phyloP scores from a whole-genome alignment of 2,113 vertebrate species.

The Gavialis gangeticus region DNA sequence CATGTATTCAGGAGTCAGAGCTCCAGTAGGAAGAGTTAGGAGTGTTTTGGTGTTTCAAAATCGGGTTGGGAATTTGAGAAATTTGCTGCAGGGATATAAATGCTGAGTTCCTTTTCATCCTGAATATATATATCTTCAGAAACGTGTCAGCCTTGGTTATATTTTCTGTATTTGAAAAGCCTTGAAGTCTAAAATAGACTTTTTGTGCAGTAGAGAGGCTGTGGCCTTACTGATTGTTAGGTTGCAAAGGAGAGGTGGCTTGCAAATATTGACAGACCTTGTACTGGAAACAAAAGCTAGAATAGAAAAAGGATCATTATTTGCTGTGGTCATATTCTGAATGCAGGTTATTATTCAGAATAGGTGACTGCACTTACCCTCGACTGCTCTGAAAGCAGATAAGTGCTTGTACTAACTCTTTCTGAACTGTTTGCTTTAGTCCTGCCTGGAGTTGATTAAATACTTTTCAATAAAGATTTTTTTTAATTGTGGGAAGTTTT shows the following conservation, averaged over 20 bases:
- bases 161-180: not conserved
- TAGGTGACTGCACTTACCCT: not conserved
- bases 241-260: not conserved
- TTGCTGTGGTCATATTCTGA: not conserved
- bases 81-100: not conserved
- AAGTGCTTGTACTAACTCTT: not conserved
- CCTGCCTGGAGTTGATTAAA: not conserved
- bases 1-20: not conserved
- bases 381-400: not conserved
- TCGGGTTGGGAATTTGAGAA: not conserved
- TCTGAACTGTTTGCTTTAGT: not conserved
- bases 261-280: not conserved
- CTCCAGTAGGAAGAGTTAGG: not conserved
- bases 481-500: not conserved
- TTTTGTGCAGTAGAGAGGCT: not conserved
- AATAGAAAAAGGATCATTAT: not conserved
- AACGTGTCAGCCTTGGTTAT: not conserved
- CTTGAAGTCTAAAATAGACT: not conserved
- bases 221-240: not conserved
- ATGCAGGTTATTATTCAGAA: not conserved
- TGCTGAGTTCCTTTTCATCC: not conserved
- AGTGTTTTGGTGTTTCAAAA: not conserved
- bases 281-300: not conserved
- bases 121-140: not conserved
- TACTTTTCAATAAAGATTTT: not conserved